Evolutionary conservation across 2,113 vertebrate genomes (phyloP), one percentile per base, ranked within the genome.

Genomic region (Coptodon rendalli): DNA sequence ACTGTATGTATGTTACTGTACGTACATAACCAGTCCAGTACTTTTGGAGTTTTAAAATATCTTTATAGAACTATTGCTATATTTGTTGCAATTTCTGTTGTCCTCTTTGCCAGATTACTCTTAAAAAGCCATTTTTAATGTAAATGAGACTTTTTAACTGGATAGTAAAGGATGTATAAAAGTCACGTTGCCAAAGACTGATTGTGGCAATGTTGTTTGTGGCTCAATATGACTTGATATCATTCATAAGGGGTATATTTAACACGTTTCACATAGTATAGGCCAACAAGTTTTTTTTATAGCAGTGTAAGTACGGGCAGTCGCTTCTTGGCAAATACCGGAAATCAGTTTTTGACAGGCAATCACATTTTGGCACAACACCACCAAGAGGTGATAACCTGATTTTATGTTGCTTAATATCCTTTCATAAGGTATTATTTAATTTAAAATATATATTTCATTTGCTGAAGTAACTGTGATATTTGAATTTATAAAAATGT

Each of bases 351-450:
- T 63, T 63, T 34, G 29, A 6, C 59, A 6, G 2, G 5, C 3
- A 63, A 34, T 63, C 0, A 34, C 29, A 6, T 19, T 63, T 63
- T 63, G 59, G 16, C 29, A 63, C 29, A 63, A 19, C 9, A 63
- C 9, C 16, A 36, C 9, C 16, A 4, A 36, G 16, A 36, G 19
- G 29, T 63, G 59, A 7, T 63, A 36, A 36, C 59, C 16, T 34
- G 29, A 0, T 63, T 36, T 17, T 63, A 16, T 36, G 59, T 63
- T 63, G 29, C 59, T 63, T 61, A 34, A 63, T 63, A n/a, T 1
- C 7, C 36, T 63, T 36, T 36, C 17, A 63, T 2, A 7, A 2
- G 3, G 0, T 63, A n/a, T 7, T 63, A 11, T 3, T 63, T 12
- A 36, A 5, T 63, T 63, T 36, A n/a, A 36, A 63, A 63, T n/a